A percentile compares a stretch with the other conserved stretches of the same genome.
Conservation (phyloP, 2,888 invertebrate genomes). For the Cyrtodaria siliqua region DNA sequence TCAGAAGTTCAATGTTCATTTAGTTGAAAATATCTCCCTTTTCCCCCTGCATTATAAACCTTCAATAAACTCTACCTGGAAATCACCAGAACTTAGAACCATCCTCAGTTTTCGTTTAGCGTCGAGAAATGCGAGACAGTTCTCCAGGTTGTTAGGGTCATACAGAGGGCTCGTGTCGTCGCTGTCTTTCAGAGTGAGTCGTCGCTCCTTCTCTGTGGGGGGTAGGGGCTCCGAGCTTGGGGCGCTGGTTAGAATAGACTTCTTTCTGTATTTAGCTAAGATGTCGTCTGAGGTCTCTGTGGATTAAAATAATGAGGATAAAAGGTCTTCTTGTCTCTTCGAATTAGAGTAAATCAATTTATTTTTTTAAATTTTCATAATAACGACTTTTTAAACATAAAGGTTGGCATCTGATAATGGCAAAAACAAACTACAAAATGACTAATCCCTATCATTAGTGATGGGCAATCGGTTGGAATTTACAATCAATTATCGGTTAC, state of each 20-base stretch:
- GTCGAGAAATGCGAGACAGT: constrained; percentile 89
- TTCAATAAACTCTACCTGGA: constrained; percentile 71
- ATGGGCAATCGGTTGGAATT: too few species aligned
- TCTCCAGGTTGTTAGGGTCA: constrained; percentile 88
- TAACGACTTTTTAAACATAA: too few species aligned
- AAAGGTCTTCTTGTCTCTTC: too few species aligned
- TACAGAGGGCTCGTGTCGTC: constrained; percentile 77
- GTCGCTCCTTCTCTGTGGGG: constrained; percentile 81
- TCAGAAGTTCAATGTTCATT: too few species aligned
- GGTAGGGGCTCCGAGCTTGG: constrained; percentile 61
- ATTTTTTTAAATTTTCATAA: too few species aligned
- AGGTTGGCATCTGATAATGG: too few species aligned
- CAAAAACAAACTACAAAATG: too few species aligned
- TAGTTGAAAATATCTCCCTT: too few species aligned
- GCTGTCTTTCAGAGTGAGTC: constrained; percentile 67
- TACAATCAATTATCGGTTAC: too few species aligned
- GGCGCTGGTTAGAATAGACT: constrained; percentile 68
- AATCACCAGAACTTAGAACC: constrained; percentile 95
- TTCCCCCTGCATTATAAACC: too few species aligned
- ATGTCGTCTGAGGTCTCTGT: constrained; percentile 96
- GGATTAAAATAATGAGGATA: constrained; percentile 72
- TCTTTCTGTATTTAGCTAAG: constrained; percentile 95
- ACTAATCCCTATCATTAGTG: too few species aligned
- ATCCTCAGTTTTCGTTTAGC: constrained; percentile 95
- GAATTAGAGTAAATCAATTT: too few species aligned